Percentiles rank a stretch among this genome's conserved stretches.
These are phyloP conservation scores for Semnornis frantzii DNA, from an alignment of 2,113 vertebrate genomes.

Conservation along the genomic window DNA sequence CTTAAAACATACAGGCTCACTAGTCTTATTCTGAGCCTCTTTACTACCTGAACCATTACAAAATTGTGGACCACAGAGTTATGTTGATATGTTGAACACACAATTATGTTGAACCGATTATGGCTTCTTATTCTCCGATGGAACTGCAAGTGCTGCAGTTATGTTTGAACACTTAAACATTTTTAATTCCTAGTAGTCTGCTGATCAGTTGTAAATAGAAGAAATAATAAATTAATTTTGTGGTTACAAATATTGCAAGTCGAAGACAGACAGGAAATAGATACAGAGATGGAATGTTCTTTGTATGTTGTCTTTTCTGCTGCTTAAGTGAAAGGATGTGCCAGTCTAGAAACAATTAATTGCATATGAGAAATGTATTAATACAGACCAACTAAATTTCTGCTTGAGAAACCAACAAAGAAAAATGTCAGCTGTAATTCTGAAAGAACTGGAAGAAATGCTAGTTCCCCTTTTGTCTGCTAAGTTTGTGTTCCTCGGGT, in stretches of 20 bases:
- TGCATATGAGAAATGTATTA: neutral
- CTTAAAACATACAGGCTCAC: neutral
- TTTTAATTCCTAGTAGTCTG: neutral
- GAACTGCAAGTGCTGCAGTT: neutral
- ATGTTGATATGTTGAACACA: neutral
- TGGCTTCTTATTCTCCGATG: neutral
- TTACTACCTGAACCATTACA: neutral
- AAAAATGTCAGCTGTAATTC: neutral
- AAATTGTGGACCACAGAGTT: neutral
- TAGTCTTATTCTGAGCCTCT: neutral
- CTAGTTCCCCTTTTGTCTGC: neutral
- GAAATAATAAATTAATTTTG: neutral
- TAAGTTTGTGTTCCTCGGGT: neutral
- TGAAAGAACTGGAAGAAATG: neutral
- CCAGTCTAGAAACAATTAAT: neutral
- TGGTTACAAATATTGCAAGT: neutral
- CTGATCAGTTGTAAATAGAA: neutral
- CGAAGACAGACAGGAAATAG: neutral
- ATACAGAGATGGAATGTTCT: neutral
- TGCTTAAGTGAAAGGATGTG: neutral
- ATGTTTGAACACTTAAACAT: neutral
- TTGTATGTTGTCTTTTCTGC: neutral
- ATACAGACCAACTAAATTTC: neutral
- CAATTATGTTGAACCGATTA: neutral
- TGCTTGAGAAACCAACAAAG: neutral